These are phyloP conservation scores for Noctua fimbriata DNA, from an alignment of 2,888 invertebrate genomes.

Conservation along the genomic window DNA sequence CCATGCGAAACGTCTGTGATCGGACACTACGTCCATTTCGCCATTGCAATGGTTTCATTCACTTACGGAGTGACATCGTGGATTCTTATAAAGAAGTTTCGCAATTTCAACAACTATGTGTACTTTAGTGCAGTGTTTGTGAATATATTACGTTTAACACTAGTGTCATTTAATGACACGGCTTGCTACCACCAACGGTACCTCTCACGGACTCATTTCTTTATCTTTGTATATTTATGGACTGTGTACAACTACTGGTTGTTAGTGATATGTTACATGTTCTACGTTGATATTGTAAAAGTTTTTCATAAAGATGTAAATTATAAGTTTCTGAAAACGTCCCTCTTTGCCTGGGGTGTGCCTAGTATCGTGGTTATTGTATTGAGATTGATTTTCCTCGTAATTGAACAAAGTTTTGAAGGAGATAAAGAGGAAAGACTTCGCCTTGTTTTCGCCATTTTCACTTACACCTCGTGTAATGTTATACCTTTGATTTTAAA, in stretches of 20 bases:
- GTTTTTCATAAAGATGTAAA: conserved; percentile 20
- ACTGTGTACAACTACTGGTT: conserved; percentile 32
- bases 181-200: background rate
- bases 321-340: conserved; percentile 11
- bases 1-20: background rate
- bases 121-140: conserved; percentile 16
- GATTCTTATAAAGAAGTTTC: conserved; percentile 31
- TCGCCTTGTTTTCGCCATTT: background rate
- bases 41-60: conserved; percentile 8
- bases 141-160: conserved; percentile 28
- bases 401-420: background rate
- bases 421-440: background rate
- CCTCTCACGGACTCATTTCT: background rate
- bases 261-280: conserved; percentile 29
- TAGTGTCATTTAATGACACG: background rate
- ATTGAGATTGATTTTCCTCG: background rate
- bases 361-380: background rate
- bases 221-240: conserved; percentile 7
- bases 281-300: conserved; percentile 34
- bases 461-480: background rate
- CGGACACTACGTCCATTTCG: background rate
- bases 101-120: conserved; percentile 31
- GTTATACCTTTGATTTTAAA: conserved; percentile 20
- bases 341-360: conserved; percentile 17
- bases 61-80: conserved; percentile 30